Base-by-base conservation (phyloP, 2,888 invertebrate genomes). In the Boloria euphrosyne region DNA sequence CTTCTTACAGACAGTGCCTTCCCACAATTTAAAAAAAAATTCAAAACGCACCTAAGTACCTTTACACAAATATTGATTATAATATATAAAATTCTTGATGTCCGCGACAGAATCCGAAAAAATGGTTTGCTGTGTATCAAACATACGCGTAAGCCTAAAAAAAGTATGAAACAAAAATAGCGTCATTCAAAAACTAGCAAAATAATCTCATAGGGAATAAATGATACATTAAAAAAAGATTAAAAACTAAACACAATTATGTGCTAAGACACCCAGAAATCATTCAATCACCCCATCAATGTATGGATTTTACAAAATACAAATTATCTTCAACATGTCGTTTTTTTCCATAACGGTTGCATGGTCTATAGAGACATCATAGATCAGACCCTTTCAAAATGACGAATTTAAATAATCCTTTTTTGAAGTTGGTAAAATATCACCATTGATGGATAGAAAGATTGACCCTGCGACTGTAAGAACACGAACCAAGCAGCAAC, bases 391-490 rank as follows among this genome's bases (percentile, higher is more conserved):
- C 22, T 22, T 22, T 22, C 3, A 22, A 22, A 22, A 22, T 22
- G 3, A 22, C 1, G 22, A 22, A 22, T 22, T 22, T 22, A 22
- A 22, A 22, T 2, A 22, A 22, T 2, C 22, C n/a, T 50, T 3
- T 10, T 17, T 50, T 44, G n/a, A 44, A 57, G 18, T 10, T 14
- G n/a, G 61, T 78, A 75, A 78, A 76, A 66, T 65, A 62, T 69
- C 22, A 70, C 72, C 68, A 84, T 85, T 85, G 89, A 87, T 90
- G 84, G 90, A 90, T 89, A 87, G 77, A 86, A 78, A 70, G 83
- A 86, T 85, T 88, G 92, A 90, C 83, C 86, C 90, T 84, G 87
- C 89, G 75, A 87, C 87, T 85, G 87, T 82, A 86, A 79, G 65
- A 74, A 81, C 83, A 80, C 78, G 74, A 81, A 84, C 85, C 84